Conservation (phyloP, 2,888 invertebrate species). For the Amorpha juglandis region DNA sequence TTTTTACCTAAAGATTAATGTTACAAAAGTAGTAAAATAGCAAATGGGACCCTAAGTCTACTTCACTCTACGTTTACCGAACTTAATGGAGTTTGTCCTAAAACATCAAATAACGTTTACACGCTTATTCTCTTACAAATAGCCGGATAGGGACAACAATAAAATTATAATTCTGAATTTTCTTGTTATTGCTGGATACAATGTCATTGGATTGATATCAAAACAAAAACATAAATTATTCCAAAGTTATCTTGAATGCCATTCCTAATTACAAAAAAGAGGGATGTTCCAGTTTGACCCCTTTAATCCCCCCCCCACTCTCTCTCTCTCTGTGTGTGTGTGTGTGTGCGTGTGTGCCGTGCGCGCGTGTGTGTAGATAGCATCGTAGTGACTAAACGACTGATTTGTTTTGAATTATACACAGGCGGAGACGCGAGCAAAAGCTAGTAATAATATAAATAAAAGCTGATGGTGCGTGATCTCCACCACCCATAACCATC, state of each 20-base stretch:
- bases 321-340: no score
- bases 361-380: no score
- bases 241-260: background rate
- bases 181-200: background rate
- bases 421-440: no score
- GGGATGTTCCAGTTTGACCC: no score
- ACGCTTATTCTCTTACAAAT: conserved; percentile 31
- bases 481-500: no score
- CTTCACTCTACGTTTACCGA: conserved; percentile 49
- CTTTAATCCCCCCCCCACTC: no score
- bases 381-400: no score
- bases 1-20: conserved; percentile 12
- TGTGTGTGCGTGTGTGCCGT: no score
- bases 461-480: no score
- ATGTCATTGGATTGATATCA: background rate
- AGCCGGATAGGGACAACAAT: conserved; percentile 10
- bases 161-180: conserved; percentile 24
- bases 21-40: conserved; percentile 31
- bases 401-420: no score
- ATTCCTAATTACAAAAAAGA: background rate
- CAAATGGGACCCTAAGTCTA: conserved; percentile 36
- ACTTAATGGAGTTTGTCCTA: conserved; percentile 60
- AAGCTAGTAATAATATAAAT: no score
- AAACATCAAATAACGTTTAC: conserved; percentile 56
- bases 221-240: background rate